Evolutionary conservation across 2,113 vertebrate species (phyloP).

Genomic region (Nothocercus nigrocapillus): DNA sequence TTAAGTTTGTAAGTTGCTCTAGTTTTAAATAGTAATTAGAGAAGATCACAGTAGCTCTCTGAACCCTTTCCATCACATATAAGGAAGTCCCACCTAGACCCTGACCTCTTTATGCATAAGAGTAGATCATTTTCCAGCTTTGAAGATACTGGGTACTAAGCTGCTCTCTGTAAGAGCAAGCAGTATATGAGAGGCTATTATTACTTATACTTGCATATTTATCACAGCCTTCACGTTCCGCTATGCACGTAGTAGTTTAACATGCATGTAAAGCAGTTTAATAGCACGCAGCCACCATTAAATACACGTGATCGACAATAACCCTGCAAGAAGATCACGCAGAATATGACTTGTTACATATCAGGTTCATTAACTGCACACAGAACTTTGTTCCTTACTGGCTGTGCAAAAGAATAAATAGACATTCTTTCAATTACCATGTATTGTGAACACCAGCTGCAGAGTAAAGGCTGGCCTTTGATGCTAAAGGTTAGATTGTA

Average conservation of each 20-base stretch:
- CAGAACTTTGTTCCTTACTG: background rate
- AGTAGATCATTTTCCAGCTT: background rate
- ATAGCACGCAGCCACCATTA: background rate
- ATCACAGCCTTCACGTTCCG: background rate
- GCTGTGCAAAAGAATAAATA: background rate
- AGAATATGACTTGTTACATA: background rate
- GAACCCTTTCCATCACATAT: background rate
- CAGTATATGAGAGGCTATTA: background rate
- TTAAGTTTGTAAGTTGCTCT: background rate
- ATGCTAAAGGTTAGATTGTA: background rate
- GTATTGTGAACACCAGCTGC: background rate
- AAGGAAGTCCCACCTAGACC: background rate
- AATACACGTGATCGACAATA: background rate
- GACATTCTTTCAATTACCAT: background rate
- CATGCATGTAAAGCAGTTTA: background rate
- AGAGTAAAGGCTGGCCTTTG: background rate
- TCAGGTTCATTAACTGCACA: background rate
- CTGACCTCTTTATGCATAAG: background rate
- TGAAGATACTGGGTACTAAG: background rate
- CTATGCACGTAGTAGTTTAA: rapidly evolving
- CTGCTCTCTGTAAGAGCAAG: rapidly evolving
- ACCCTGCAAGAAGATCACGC: background rate
- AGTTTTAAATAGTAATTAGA: background rate
- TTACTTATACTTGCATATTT: background rate
- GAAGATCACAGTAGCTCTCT: background rate